Evolutionary conservation across 2,888 invertebrate species (phyloP), one percentile per base, ranked within the genome.

Genomic region (Agrilus biguttatus): DNA sequence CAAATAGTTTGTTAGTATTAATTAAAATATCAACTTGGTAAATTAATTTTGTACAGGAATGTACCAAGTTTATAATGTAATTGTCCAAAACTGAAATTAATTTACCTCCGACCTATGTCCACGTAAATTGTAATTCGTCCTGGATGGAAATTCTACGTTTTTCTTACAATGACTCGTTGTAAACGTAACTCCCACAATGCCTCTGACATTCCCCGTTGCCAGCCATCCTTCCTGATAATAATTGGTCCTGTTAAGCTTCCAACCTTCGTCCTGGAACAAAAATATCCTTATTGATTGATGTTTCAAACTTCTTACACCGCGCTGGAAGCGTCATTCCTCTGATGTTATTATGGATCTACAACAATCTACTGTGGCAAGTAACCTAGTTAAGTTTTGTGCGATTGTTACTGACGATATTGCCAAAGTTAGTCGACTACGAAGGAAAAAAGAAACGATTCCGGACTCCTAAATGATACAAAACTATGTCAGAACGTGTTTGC

Each of bases 141-240:
- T 75, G 43, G 83, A 71, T 3, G 95, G 95, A 62, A 86, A 76
- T 61, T 88, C 88, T 56, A 85, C 79, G 54, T 83, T 83, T 55
- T 85, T 84, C 55, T 84, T 80, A 69, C 88, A 89, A 66, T 92
- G 90, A 49, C 91, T 90, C 39, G 93, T 88, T 43, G 95, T 95
- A 68, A 92, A 95, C 45, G 95, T 96, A 41, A 93, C 92, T 44
- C 96, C 95, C 44, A 95, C 91, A 54, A 95, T 84, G 36, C 95
- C 92, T 55, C 90, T 78, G 46, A 88, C 83, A 67, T 95, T 96
- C 54, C 93, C 95, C 37, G 90, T 90, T 48, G 95, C 92, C 60
- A 96, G 71, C 96, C 96, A 96, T 39, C 95, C 96, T 68, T 96
- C 95, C 70, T 93, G 91, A 64, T 93, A 93, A 68, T 93, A 95